These are phyloP conservation scores for Leucophora obtusa DNA, from an alignment of 2,888 invertebrate species.

Conservation along the genomic window DNA sequence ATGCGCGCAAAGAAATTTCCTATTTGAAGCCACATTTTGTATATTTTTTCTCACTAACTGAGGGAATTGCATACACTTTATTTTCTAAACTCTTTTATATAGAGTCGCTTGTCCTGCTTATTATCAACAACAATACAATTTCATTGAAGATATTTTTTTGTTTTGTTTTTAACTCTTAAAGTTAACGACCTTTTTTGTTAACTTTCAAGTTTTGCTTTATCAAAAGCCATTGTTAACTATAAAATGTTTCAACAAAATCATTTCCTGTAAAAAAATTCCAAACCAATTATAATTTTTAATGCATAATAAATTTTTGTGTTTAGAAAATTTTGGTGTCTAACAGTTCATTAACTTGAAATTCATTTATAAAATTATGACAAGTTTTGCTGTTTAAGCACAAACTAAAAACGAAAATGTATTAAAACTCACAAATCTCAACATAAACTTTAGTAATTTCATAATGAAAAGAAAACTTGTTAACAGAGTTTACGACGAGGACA, in stretches of 20 bases:
- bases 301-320: constrained; percentile 50
- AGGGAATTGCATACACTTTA: too few relatives aligned
- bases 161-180: not conserved
- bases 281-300: constrained; percentile 37
- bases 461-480: not conserved
- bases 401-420: constrained; percentile 15
- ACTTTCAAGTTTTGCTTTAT: not conserved
- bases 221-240: constrained; percentile 20
- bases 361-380: constrained; percentile 61
- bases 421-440: constrained; percentile 30
- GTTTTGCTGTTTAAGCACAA: constrained; percentile 34
- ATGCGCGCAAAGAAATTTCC: too few relatives aligned
- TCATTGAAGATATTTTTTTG: too few relatives aligned
- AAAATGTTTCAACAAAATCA: constrained; percentile 41
- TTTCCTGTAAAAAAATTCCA: constrained; percentile 22
- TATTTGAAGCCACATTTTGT: too few relatives aligned
- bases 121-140: too few relatives aligned
- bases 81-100: too few relatives aligned
- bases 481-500: not conserved
- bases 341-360: constrained; percentile 61
- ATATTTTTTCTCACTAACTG: too few relatives aligned
- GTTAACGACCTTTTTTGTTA: not conserved
- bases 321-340: constrained; percentile 32
- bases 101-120: too few relatives aligned
- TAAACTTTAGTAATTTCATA: constrained; percentile 48